Evolutionary conservation across 2,113 vertebrate species (phyloP).

Genomic region (Stigmatopora nigra): DNA sequence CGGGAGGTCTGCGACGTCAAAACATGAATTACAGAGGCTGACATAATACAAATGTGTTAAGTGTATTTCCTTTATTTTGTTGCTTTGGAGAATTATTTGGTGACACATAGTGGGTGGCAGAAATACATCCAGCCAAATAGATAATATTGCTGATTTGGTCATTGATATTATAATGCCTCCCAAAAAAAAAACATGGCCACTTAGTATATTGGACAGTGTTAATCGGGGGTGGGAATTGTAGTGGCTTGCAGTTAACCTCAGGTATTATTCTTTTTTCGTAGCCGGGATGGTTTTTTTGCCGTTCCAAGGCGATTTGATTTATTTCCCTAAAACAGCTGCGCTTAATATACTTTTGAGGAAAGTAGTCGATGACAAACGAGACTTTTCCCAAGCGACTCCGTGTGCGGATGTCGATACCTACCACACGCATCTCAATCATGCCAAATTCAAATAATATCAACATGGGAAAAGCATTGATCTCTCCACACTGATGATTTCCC

Average conservation of each 20-base stretch:
- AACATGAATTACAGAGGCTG: constrained; percentile 1
- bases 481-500: background rate
- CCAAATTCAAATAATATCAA: constrained; percentile 3
- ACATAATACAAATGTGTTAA: constrained; percentile 13
- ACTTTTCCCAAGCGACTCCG: constrained; percentile 2
- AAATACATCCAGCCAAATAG: background rate
- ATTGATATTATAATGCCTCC: background rate
- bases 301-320: background rate
- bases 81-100: background rate
- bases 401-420: constrained; percentile 2
- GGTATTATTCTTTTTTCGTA: background rate
- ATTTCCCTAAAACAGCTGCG: constrained; percentile 4
- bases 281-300: background rate
- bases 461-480: constrained; percentile 5
- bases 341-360: constrained; percentile 1
- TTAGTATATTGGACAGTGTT: background rate
- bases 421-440: constrained; percentile 2
- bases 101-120: constrained; percentile 5
- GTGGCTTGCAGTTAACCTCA: background rate
- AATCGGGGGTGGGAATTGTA: background rate
- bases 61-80: constrained; percentile 4
- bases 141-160: background rate
- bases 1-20: constrained; percentile 5
- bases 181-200: background rate
- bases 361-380: constrained; percentile 5